Evolutionary conservation across 1,140 invertebrate species (phyloP), one percentile per base, ranked within the genome.

Genomic region (Drosophila saltans): DNA sequence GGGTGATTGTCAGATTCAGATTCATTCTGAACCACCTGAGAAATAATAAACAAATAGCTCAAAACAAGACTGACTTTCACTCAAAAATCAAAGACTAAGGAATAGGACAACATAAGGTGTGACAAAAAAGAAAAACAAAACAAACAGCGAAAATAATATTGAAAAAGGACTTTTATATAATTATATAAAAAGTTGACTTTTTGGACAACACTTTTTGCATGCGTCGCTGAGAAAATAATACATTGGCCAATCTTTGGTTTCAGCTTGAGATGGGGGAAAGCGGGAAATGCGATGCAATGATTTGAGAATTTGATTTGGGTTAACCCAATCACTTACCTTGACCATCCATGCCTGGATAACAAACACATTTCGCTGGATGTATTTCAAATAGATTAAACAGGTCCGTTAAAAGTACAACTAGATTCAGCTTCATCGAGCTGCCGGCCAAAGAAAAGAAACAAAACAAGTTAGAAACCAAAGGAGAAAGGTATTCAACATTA

Each of bases 381-480:
- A 98, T 97, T 94, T 99, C 98, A 91, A 99, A 94, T 70, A 98
- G 95, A 91, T 98, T 98, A 92, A 99, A 99, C 73, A 99, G 94
- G 92, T 99, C 98, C 65, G 98, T 97, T 74, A 99, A 93, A 93
- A 99, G 97, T 52, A 97, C 97, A 75, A 98, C 94, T 81, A 99
- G 93, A 94, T 99, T 99, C 89, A 97, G 96, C 89, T 96, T 96
- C 95, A 98, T 97, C 52, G 96, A 97, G 75, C 97, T 97, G 92
- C 8, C 57, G 45, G 6, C 66, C 9, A 8, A 8, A 52, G 16
- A 16, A 93, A 93, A 90, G n/a, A 52, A 21, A 10, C 16, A 26
- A 10, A 5, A 48, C 16, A 48, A n/a, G 16, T 48, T n/a, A 66
- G 2, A 41, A 6, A 16, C 8, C 36, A 45, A 33, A 64, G 24